Percentiles rank a stretch among this genome's conserved stretches.
Evolutionary conservation across 2,113 vertebrate species (phyloP).

Genomic region (Setophaga petechia): DNA sequence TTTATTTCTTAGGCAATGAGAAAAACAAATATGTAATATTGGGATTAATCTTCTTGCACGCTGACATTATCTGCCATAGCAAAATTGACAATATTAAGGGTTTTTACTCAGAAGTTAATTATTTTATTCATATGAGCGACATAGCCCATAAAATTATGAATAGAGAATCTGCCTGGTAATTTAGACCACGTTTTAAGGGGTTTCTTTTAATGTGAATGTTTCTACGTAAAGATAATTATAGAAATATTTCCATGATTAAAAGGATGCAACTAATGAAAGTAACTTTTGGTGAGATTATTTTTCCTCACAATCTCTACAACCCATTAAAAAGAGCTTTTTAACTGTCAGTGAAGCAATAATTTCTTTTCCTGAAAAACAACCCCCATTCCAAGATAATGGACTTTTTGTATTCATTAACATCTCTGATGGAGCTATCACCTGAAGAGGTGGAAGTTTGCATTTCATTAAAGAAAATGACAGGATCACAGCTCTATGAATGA

Average conservation of each 20-base stretch:
- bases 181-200: fast-evolving
- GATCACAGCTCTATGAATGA: neutral
- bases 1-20: neutral
- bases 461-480: neutral
- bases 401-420: neutral
- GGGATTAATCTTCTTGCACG: neutral
- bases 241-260: constrained; percentile 12
- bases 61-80: neutral
- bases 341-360: neutral
- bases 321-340: neutral
- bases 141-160: neutral
- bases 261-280: constrained; percentile 1
- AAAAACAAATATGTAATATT: neutral
- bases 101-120: constrained; percentile 26
- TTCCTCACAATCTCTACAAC: neutral
- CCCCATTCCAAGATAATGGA: neutral
- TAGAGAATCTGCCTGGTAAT: neutral
- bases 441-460: neutral
- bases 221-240: neutral
- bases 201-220: neutral
- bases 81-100: neutral
- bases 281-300: neutral
- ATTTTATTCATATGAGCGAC: constrained; percentile 28
- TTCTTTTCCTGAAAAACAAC: neutral
- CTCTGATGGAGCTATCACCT: neutral